Evolutionary conservation across 2,113 vertebrate genomes (phyloP).

Genomic region (Mohoua ochrocephala): DNA sequence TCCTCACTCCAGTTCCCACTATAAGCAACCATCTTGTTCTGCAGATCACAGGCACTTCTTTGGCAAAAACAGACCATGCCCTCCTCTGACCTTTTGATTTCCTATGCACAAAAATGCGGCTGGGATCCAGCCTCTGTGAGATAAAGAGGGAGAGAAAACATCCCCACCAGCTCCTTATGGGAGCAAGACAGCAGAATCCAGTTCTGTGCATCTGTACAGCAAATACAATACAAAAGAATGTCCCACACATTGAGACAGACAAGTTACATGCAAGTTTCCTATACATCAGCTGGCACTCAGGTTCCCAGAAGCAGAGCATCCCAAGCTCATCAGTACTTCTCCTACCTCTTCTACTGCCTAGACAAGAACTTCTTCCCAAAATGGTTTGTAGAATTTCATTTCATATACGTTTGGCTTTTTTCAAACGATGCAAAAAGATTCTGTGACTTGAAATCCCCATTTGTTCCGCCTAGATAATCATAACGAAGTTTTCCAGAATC

Average conservation of each 20-base stretch:
- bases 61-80: neutral
- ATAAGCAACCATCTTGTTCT: neutral
- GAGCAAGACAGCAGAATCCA: neutral
- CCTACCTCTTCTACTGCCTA: neutral
- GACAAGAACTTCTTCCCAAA: neutral
- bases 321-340: neutral
- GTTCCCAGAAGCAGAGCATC: neutral
- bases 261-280: neutral
- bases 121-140: neutral
- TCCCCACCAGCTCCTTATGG: neutral
- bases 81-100: neutral
- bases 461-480: neutral
- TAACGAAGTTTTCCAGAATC: neutral
- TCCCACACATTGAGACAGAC: neutral
- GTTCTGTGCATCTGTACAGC: neutral
- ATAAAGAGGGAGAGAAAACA: neutral
- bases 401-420: neutral
- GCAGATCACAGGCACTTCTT: neutral
- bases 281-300: neutral
- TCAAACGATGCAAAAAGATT: neutral
- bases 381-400: neutral
- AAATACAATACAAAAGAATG: rapidly evolving
- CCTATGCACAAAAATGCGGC: neutral
- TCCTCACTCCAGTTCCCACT: neutral
- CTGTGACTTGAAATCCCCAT: neutral